A percentile compares a stretch with the other conserved stretches of the same genome.
These are phyloP conservation scores for Vanessa atalanta DNA, from an alignment of 1,140 invertebrate genomes.

Conservation along the genomic window DNA sequence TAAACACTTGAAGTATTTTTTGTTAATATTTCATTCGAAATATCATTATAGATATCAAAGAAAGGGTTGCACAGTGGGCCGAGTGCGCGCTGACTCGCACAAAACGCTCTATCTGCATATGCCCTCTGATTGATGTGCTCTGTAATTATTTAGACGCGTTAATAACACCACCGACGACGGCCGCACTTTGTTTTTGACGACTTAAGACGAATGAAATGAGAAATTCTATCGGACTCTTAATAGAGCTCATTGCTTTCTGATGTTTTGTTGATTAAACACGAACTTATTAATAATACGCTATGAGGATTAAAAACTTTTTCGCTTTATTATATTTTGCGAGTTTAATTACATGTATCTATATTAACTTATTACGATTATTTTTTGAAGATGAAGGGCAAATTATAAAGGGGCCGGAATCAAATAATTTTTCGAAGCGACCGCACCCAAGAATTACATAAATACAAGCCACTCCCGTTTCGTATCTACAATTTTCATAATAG, in stretches of 20 bases:
- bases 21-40: constrained; percentile 76
- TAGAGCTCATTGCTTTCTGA: constrained; percentile 76
- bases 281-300: constrained; percentile 65
- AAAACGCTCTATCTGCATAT: constrained; percentile 78
- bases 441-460: constrained; percentile 66
- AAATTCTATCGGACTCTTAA: constrained; percentile 79
- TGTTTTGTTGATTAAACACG: constrained; percentile 77
- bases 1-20: constrained; percentile 45
- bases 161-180: constrained; percentile 80
- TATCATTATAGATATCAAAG: constrained; percentile 77
- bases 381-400: constrained; percentile 34
- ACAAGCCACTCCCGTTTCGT: constrained; percentile 63
- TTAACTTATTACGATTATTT: constrained; percentile 25
- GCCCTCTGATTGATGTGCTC: constrained; percentile 80
- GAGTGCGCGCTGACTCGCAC: constrained; percentile 76
- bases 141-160: constrained; percentile 82
- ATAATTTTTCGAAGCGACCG: constrained; percentile 53
- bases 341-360: constrained; percentile 49
- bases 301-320: constrained; percentile 44
- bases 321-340: constrained; percentile 43
- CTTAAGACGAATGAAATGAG: constrained; percentile 80
- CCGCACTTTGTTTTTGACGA: constrained; percentile 79
- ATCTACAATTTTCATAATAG: constrained; percentile 74
- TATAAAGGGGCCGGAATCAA: constrained; percentile 38
- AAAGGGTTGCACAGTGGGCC: constrained; percentile 76